These are phyloP conservation scores for Blomia tropicalis DNA, from an alignment of 2,888 invertebrate species.

Conservation along the genomic window DNA sequence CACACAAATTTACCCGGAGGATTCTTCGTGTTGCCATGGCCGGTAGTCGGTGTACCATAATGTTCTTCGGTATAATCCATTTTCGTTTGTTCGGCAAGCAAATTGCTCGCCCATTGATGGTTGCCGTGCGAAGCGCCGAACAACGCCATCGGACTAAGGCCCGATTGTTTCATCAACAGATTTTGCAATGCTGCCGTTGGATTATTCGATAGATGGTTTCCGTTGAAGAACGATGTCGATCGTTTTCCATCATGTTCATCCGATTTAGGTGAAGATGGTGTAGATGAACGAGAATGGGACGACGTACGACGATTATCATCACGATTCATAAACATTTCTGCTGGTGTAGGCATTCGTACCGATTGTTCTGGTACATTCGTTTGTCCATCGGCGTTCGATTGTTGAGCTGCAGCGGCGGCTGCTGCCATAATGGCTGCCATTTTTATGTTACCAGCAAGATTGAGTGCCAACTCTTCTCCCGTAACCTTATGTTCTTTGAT, in stretches of 20 bases:
- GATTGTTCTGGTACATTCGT: neutral
- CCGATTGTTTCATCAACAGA: neutral
- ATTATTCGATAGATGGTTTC: neutral
- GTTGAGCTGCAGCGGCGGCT: constrained; percentile 23
- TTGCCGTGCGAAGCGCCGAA: neutral
- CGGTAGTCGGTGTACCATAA: neutral
- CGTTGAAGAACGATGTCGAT: neutral
- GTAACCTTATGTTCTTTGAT: constrained; percentile 36
- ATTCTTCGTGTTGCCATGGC: neutral
- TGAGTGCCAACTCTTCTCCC: constrained; percentile 28
- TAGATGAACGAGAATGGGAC: neutral
- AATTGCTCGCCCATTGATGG: neutral
- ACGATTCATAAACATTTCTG: neutral
- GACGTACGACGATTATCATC: neutral
- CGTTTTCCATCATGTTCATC: neutral
- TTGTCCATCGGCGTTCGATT: constrained; percentile 19
- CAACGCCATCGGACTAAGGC: neutral
- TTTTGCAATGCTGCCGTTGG: neutral
- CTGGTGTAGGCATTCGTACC: neutral
- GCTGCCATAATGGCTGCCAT: constrained; percentile 29
- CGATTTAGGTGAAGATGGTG: neutral
- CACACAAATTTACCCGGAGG: constrained; percentile 32
- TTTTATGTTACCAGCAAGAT: constrained; percentile 22
- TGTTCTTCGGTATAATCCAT: neutral
- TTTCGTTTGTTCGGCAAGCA: neutral